Evolutionary conservation across 2,888 invertebrate species (phyloP), one percentile per base, ranked within the genome.

Genomic region (Lasioglossum leucozonium): DNA sequence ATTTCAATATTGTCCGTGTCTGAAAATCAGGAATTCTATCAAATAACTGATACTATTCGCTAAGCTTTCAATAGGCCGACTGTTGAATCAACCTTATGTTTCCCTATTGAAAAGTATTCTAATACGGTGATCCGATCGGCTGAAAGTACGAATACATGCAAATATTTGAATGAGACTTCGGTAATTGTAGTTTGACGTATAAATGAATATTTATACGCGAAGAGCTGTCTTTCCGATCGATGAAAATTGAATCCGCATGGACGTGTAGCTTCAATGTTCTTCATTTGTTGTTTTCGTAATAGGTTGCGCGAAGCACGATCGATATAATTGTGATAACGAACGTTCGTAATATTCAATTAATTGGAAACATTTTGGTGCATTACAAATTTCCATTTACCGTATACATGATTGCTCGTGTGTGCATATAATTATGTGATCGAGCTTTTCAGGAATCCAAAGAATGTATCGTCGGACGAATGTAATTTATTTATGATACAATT

Each of bases 141-240:
- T 69, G 13, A 0, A 10, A 16, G 62, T n/a, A 72, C 44, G 40
- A 16, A 81, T 72, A 1, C 16, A 47, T 10, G 37, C 4, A 77
- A 40, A 30, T 47, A 72, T 72, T 34, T 40, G 4, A 47, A 4
- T 2, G 18, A 22, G 4, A 34, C 34, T 37, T 42, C 2, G 67
- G 10, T 3, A 37, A 5, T 34, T 13, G 26, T n/a, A 2, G 18
- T 42, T 72, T 11, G 22, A 3, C 10, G 67, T 44, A 6, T 11
- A 67, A 73, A 73, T 79, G 55, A 55, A 55, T 58, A 55, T 44
- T 73, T 67, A 44, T 30, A 6, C 10, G 22, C 40, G 22, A 5
- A 6, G 34, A 16, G 16, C 67, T 37, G 11, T 55, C 55, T 44
- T 79, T 44, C 34, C 22, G 34, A 72, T 42, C 16, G 72, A 22